Conservation (phyloP, 64 coral and sea anemone genomes). For the Actinia tenebrosa region DNA sequence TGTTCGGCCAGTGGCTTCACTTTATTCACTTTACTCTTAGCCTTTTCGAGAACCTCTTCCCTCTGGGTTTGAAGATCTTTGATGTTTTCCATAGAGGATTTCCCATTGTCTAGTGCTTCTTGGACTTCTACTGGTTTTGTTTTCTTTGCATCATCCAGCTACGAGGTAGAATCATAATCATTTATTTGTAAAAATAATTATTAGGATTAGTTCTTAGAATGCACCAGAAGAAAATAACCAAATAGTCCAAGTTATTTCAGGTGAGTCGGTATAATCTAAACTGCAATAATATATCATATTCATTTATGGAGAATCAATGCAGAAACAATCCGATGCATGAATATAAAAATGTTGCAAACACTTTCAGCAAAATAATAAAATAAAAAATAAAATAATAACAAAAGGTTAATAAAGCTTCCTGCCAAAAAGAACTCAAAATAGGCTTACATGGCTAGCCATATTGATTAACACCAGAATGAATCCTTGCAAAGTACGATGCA, state of each 20-base stretch:
- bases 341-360: neutral
- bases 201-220: too few relatives aligned
- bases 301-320: neutral
- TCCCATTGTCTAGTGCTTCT: slow-evolving; percentile 41
- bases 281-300: neutral
- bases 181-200: neutral
- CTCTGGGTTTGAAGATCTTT: slow-evolving; percentile 36
- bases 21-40: slow-evolving; percentile 42
- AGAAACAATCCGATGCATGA: neutral
- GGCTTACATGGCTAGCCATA: neutral
- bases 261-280: neutral
- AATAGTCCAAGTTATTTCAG: too few relatives aligned
- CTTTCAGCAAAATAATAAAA: neutral
- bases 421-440: neutral
- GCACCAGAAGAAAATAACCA: too few relatives aligned
- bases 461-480: neutral
- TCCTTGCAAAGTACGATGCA: neutral
- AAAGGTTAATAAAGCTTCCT: too few relatives aligned
- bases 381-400: neutral
- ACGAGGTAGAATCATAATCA: neutral
- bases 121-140: slow-evolving; percentile 37
- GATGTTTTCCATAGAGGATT: slow-evolving; percentile 17
- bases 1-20: slow-evolving; percentile 34
- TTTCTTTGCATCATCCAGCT: slow-evolving; percentile 35
- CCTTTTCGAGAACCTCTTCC: slow-evolving; percentile 13